These are phyloP conservation scores for Pseudococcus longispinus DNA, from an alignment of 2,888 invertebrate species.

Conservation along the genomic window DNA sequence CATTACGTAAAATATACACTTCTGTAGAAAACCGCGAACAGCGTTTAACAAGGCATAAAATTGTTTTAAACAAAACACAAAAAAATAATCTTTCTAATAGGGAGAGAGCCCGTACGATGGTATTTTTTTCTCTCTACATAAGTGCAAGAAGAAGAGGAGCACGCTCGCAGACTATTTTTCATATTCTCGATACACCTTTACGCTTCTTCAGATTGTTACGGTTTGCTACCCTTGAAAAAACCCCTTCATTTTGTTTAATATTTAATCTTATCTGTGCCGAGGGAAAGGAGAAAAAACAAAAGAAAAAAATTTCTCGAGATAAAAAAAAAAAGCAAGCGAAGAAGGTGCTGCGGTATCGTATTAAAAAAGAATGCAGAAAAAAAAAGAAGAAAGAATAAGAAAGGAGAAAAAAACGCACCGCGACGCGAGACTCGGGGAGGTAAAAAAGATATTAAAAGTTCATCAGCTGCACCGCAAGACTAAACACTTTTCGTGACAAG, in stretches of 20 bases:
- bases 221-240: slow-evolving; percentile 32
- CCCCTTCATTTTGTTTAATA: slow-evolving; percentile 43
- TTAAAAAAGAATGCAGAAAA: slow-evolving; percentile 24
- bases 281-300: slow-evolving; percentile 36
- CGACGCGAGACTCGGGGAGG: slow-evolving; percentile 9
- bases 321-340: too few species aligned
- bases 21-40: background rate
- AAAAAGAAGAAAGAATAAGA: background rate
- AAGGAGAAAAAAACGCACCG: background rate
- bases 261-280: slow-evolving; percentile 35
- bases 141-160: background rate
- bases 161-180: background rate
- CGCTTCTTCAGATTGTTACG: slow-evolving; percentile 31
- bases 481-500: slow-evolving; percentile 54
- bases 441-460: slow-evolving; percentile 56
- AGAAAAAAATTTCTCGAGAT: background rate
- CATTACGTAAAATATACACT: background rate
- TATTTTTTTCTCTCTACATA: slow-evolving; percentile 2
- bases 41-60: slow-evolving; percentile 39
- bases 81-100: slow-evolving; percentile 35
- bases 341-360: slow-evolving; percentile 30
- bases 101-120: slow-evolving; percentile 9
- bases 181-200: slow-evolving; percentile 36
- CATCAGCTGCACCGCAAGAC: slow-evolving; percentile 56
- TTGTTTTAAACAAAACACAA: slow-evolving; percentile 32